These are phyloP conservation scores for Atethmia centrago DNA, from an alignment of 2,888 invertebrate species.

Conservation along the genomic window DNA sequence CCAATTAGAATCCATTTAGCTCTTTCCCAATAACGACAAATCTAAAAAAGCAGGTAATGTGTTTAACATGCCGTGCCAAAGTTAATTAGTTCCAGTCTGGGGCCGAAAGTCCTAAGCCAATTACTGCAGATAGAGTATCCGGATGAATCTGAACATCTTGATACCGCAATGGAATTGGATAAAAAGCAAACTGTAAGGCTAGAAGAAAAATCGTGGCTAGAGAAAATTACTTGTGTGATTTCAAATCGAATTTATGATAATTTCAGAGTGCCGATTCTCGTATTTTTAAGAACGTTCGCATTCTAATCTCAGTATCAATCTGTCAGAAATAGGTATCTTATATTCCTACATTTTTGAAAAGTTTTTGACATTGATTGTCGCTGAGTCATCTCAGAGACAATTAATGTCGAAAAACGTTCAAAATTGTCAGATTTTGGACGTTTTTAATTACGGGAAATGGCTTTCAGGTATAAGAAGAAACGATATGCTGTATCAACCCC, in stretches of 20 bases:
- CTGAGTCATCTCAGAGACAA: too few species aligned
- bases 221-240: not conserved
- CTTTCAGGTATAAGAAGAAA: not conserved
- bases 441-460: not conserved
- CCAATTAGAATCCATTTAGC: constrained; percentile 7
- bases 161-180: constrained; percentile 36
- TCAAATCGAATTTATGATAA: not conserved
- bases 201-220: not conserved
- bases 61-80: constrained; percentile 33
- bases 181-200: not conserved
- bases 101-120: constrained; percentile 33
- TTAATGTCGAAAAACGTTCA: too few species aligned
- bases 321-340: not conserved
- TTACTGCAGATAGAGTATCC: constrained; percentile 38
- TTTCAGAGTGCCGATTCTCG: not conserved
- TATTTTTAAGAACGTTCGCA: too few species aligned
- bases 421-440: not conserved
- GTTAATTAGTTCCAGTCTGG: constrained; percentile 45
- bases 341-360: not conserved
- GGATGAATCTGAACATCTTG: constrained; percentile 33
- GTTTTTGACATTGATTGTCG: too few species aligned
- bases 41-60: constrained; percentile 41
- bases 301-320: too few species aligned
- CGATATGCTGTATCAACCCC: not conserved
- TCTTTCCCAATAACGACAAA: not conserved